phyloP scores from a whole-genome alignment of 2,888 invertebrate species.

The Hypselothyrea guttata region DNA sequence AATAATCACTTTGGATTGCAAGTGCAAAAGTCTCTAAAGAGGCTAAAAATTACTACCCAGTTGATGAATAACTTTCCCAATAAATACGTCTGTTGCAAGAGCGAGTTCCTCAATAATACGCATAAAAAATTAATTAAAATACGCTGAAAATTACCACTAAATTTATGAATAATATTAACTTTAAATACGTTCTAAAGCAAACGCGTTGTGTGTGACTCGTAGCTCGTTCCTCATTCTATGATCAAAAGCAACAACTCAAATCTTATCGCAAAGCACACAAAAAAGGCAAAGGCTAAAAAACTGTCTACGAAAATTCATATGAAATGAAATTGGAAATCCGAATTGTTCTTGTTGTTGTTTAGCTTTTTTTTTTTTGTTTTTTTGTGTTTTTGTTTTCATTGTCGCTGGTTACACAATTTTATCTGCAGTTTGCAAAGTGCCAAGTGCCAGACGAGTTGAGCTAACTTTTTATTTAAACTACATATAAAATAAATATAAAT shows the following conservation, averaged over 20 bases:
- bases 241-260: constrained; percentile 19
- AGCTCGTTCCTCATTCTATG: neutral
- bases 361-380: too few species aligned
- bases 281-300: constrained; percentile 23
- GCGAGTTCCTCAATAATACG: too few species aligned
- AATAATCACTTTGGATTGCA: too few species aligned
- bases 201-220: constrained; percentile 37
- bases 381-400: neutral
- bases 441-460: constrained; percentile 10
- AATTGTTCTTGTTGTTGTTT: neutral
- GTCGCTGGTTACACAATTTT: constrained; percentile 47
- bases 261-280: constrained; percentile 46
- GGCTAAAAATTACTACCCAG: too few species aligned
- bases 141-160: too few species aligned
- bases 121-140: too few species aligned
- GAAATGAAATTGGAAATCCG: neutral
- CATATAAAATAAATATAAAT: too few species aligned
- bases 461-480: constrained; percentile 3
- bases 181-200: too few species aligned
- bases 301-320: neutral
- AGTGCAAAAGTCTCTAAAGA: too few species aligned
- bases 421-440: constrained; percentile 35
- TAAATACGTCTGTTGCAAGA: too few species aligned
- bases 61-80: too few species aligned
- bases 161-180: too few species aligned